These are phyloP conservation scores for Todiramphus chloris DNA, from an alignment of 2,113 vertebrate genomes.

Conservation along the genomic window DNA sequence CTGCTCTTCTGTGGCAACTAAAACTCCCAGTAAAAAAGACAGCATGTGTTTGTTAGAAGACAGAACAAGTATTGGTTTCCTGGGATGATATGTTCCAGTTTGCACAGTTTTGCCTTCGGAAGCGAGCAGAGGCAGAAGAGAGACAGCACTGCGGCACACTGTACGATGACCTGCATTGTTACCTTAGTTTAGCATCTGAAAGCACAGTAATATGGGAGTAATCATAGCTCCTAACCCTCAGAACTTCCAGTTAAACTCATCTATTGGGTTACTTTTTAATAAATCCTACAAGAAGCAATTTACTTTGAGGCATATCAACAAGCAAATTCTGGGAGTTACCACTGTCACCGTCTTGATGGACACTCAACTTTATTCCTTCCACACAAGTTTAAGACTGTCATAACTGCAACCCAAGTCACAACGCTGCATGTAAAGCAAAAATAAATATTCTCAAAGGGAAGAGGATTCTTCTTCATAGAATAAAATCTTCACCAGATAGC, in stretches of 20 bases:
- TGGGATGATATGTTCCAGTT: neutral
- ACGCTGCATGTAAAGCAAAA: neutral
- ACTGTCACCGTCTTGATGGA: neutral
- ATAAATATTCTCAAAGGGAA: neutral
- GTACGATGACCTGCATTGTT: neutral
- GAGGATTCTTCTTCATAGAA: neutral
- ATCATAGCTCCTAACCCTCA: neutral
- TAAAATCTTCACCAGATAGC: neutral
- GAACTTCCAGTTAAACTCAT: neutral
- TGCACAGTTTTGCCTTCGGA: neutral
- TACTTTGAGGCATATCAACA: neutral
- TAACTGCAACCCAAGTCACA: neutral
- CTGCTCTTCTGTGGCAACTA: neutral
- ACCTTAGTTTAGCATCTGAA: neutral
- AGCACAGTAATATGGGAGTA: neutral
- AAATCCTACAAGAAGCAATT: neutral
- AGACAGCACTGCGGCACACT: fast-evolving
- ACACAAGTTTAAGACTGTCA: neutral
- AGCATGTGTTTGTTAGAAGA: neutral
- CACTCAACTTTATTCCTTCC: neutral
- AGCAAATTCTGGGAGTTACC: neutral
- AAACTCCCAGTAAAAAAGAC: neutral
- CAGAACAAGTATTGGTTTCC: neutral
- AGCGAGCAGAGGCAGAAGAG: neutral
- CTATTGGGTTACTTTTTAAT: neutral